Base-by-base conservation (phyloP, 2,888 invertebrate species). In the Mactromeris polynyma region DNA sequence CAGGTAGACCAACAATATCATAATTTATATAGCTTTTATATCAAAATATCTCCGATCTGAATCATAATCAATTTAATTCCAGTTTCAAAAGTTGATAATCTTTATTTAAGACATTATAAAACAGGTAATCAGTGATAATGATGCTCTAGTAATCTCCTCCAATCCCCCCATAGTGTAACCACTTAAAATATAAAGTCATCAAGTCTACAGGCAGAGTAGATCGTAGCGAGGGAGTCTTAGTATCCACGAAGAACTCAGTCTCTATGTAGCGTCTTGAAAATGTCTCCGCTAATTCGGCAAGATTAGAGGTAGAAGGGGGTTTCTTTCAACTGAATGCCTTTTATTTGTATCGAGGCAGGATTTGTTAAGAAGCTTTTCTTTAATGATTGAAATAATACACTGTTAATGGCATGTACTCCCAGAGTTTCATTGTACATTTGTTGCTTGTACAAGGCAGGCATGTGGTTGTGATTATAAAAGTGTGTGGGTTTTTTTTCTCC, bases 121-220 rank as follows among this genome's bases (percentile, higher is more conserved):
- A 46, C 21, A 40, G 46, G 36, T 46, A 79, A 42, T 79, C 79
- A 36, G 31, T n/a, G 79, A 42, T 79, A 79, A 79, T 79, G 79
- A 73, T 73, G 19, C 36, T 19, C 17, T 7, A 17, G 36, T 83
- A 83, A 83, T 83, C 83, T 73, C 3, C 17, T 33, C 19, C 36
- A 33, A 73, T 73, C 78, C 33, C n/a, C 87, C 87, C 21, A 83
- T 64, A 58, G 87, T 87, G 87, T 54, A 42, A 11, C 82, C 80
- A 87, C 87, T 87, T 87, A 83, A 38, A 84, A 80, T 17, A 26
- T 46, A 79, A 87, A 87, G 87, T 80, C 87, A 78, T 83, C 46
- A 87, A 83, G 87, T 87, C 87, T 87, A 69, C 14, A 0, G 19
- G 46, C 64, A 83, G 73, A 87, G 87, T 87, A 83, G 87, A 46